Conservation (phyloP, 2,888 invertebrate genomes). For the Macrosoma leucophasiata region DNA sequence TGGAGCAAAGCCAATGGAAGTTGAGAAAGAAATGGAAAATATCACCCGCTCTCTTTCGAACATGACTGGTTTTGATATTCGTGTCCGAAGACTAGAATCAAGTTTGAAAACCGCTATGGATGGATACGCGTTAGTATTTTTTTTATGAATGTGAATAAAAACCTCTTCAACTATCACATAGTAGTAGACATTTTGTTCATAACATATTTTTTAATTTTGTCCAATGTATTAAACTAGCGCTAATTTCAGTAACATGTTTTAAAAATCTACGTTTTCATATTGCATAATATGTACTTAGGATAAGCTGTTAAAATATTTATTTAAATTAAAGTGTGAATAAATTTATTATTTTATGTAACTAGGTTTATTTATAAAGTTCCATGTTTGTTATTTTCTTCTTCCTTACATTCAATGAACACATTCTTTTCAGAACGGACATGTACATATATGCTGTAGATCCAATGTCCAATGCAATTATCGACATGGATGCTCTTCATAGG, state of each 20-base stretch:
- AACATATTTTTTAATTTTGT: no score
- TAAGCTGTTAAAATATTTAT: no score
- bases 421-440: conserved; percentile 86
- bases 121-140: conserved; percentile 78
- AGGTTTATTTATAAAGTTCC: background rate
- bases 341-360: background rate
- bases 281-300: no score
- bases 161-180: no score
- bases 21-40: conserved; percentile 82
- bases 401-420: no score
- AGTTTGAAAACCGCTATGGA: conserved; percentile 81
- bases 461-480: conserved; percentile 85
- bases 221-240: no score
- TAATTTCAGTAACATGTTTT: no score
- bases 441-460: conserved; percentile 91
- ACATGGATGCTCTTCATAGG: conserved; percentile 86
- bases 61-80: conserved; percentile 85
- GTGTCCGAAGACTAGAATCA: conserved; percentile 86
- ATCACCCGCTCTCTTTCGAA: conserved; percentile 81
- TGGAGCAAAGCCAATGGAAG: conserved; percentile 83
- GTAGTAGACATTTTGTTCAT: no score
- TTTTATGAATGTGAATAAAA: no score
- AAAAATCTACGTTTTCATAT: no score
- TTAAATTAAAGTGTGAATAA: no score
- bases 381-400: background rate